Conservation (phyloP, 1,140 invertebrate species). For the Ostrea denselamellosa region DNA sequence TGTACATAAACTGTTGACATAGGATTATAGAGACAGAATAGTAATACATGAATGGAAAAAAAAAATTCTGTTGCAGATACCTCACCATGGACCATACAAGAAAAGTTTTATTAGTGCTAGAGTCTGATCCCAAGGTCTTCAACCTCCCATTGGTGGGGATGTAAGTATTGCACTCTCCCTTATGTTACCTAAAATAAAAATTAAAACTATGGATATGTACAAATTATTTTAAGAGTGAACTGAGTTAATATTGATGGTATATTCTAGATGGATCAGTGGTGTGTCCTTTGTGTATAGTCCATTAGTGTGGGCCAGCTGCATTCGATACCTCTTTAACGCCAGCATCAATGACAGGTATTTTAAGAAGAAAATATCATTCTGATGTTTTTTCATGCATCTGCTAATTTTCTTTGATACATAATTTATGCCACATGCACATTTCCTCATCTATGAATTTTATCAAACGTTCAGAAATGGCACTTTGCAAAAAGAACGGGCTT, state of each 20-base stretch:
- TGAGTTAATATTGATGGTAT: neutral
- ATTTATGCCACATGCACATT: too few species aligned
- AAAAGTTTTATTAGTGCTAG: conserved; percentile 75
- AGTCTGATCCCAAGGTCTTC: conserved; percentile 76
- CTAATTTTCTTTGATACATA: too few species aligned
- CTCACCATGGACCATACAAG: conserved; percentile 78
- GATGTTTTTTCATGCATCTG: too few species aligned
- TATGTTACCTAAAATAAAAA: neutral
- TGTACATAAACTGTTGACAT: too few species aligned
- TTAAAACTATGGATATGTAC: neutral
- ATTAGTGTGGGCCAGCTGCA: conserved; percentile 75
- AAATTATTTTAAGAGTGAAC: too few species aligned
- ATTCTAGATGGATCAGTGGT: conserved; percentile 76
- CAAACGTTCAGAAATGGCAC: too few species aligned
- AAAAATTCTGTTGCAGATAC: conserved; percentile 67
- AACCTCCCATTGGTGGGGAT: conserved; percentile 76
- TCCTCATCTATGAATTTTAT: too few species aligned
- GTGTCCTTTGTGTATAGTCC: conserved; percentile 72
- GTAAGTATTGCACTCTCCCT: conserved; percentile 67
- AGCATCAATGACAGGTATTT: conserved; percentile 74
- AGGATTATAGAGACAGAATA: too few species aligned
- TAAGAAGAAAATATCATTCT: too few species aligned
- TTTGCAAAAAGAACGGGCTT: too few species aligned
- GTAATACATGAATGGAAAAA: neutral
- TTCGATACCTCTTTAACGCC: conserved; percentile 72